Conservation (phyloP, 2,888 invertebrate species). For the Myopa tessellatipennis region DNA sequence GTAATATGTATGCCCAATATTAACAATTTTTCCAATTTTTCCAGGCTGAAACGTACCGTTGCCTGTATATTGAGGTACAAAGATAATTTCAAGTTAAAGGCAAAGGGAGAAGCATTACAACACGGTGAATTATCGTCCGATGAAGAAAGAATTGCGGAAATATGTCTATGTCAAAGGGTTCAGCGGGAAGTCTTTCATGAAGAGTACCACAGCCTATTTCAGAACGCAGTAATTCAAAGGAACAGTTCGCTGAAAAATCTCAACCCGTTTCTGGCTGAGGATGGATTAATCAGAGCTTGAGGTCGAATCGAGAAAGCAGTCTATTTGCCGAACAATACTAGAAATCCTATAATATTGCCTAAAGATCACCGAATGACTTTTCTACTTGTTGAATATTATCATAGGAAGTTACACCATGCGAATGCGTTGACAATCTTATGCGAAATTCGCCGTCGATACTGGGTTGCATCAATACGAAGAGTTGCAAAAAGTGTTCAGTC, state of each 20-base stretch:
- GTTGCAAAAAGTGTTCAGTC: not conserved
- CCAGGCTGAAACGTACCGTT: not conserved
- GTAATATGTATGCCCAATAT: not conserved
- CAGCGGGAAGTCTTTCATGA: constrained; percentile 15
- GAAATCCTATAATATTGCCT: constrained; percentile 25
- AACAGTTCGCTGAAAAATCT: constrained; percentile 4
- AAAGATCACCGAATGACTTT: constrained; percentile 7
- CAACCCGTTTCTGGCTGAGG: constrained; percentile 1
- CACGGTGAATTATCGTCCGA: constrained; percentile 10
- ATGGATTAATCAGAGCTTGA: constrained; percentile 15
- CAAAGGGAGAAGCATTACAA: not conserved
- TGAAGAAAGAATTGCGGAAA: constrained; percentile 17
- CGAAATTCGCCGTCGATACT: constrained; percentile 6
- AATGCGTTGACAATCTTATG: constrained; percentile 7
- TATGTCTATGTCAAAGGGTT: not conserved
- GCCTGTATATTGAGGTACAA: not conserved
- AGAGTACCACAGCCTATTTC: not conserved
- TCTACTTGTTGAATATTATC: constrained; percentile 16
- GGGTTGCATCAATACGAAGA: constrained; percentile 15
- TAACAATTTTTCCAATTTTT: not conserved
- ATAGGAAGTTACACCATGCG: not conserved
- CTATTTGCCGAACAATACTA: not conserved
- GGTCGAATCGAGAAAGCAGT: constrained; percentile 18
- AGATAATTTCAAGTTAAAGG: not conserved
- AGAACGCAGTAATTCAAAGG: not conserved